Evolutionary conservation across 2,113 vertebrate species (phyloP), one percentile per base, ranked within the genome.

Genomic region (Parus major): DNA sequence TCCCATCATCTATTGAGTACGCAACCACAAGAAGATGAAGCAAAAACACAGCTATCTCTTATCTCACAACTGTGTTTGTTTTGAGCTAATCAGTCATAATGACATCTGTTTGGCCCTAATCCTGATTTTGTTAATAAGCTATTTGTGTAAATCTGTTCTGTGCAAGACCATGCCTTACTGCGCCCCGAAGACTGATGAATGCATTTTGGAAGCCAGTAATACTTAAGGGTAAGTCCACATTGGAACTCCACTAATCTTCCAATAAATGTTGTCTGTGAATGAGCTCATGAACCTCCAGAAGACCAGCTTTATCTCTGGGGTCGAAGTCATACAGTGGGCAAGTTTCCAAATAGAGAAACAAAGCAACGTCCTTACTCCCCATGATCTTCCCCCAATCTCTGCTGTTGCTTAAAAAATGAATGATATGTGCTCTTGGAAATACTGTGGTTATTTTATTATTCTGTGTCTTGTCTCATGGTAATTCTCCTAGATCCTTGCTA

Each of bases 171-270:
- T 82, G 39, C 65, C 91, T 96, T 81, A 63, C 5, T 60, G 90
- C 81, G 92, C 68, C 70, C 91, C 90, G 96, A 97, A 97, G 94
- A 96, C 93, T 94, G 94, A 98, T 95, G 85, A 96, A 97, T 96
- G 89, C 33, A 61, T 93, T 96, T 97, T 97, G 91, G 90, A 94
- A 97, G 94, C 86, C 90, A 97, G 96, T 93, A 97, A 95, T 95
- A 92, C 90, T 97, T 97, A 91, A 82, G 77, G 92, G 96, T 97
- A 97, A 98, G 86, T 91, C 88, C 85, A 89, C 83, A 95, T 92
- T 96, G 82, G 77, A 96, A 95, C 94, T 92, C 59, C 24, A 90
- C 86, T 86, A 66, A 94, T 95, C 94, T 96, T 96, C 88, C 95
- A 92, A 66, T 63, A 92, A 93, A 65, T 49, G 65, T 56, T 90